A percentile compares a stretch with the other conserved stretches of the same genome.
phyloP scores from a whole-genome alignment of 2,797 vertebrate genomes.

The Silurus aristotelis region DNA sequence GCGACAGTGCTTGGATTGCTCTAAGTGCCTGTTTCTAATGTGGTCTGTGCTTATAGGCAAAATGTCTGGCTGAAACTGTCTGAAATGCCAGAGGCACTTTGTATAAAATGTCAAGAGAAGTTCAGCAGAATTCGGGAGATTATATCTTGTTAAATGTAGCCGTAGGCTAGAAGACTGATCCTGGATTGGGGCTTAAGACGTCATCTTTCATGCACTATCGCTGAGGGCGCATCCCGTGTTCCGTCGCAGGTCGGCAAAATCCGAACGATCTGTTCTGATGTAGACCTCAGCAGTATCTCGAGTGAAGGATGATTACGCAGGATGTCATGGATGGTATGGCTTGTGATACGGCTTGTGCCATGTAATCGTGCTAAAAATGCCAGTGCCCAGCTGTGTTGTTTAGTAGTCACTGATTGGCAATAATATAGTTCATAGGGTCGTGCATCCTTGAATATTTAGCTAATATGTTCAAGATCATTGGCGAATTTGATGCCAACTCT shows the following conservation, averaged over 20 bases:
- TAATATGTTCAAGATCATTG: not conserved
- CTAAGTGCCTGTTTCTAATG: constrained; percentile 19
- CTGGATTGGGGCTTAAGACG: constrained; percentile 4
- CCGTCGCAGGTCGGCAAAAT: not conserved
- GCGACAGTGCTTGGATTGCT: not conserved
- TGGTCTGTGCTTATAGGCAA: constrained; percentile 3
- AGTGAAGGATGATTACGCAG: not conserved
- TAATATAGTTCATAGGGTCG: not conserved
- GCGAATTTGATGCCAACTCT: not conserved
- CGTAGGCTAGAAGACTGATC: constrained; percentile 9
- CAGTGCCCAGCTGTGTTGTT: not conserved
- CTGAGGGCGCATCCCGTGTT: not conserved
- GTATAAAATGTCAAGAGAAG: constrained; percentile 41
- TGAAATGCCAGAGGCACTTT: constrained; percentile 32
- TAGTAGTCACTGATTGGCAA: not conserved
- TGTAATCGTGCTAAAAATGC: not conserved
- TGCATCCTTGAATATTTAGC: not conserved
- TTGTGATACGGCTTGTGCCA: not conserved
- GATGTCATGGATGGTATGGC: not conserved
- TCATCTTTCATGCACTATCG: not conserved
- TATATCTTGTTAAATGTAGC: constrained; percentile 27
- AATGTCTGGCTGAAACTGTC: constrained; percentile 21
- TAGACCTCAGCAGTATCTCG: not conserved
- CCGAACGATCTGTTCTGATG: not conserved
- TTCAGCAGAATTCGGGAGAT: constrained; percentile 33